These are phyloP conservation scores for Graptemys geographica DNA, from an alignment of 2,797 vertebrate genomes.

Conservation along the genomic window DNA sequence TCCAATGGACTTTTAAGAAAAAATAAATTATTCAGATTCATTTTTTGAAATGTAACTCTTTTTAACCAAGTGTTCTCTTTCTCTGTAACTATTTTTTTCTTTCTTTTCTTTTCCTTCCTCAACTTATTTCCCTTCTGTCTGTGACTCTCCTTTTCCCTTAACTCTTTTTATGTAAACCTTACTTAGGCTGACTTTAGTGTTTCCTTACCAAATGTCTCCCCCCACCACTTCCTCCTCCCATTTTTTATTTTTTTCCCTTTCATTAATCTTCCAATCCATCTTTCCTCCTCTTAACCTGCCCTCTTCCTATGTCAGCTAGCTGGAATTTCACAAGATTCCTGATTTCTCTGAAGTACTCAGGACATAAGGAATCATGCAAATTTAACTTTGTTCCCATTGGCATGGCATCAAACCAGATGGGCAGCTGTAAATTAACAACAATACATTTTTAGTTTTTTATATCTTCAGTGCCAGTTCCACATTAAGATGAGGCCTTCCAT, in stretches of 20 bases:
- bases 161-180: not conserved
- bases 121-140: not conserved
- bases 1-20: accelerated
- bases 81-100: not conserved
- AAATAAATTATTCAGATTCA: not conserved
- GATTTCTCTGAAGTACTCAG: not conserved
- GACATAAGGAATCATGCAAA: not conserved
- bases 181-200: not conserved
- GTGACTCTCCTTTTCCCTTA: not conserved
- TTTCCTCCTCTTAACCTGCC: not conserved
- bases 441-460: not conserved
- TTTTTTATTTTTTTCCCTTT: not conserved
- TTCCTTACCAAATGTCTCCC: not conserved
- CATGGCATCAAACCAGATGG: not conserved
- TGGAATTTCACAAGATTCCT: not conserved
- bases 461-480: not conserved
- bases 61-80: not conserved
- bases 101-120: not conserved
- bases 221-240: not conserved
- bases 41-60: not conserved
- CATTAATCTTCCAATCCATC: not conserved
- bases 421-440: not conserved
- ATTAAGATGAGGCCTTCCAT: not conserved
- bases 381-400: not conserved
- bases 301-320: not conserved